phyloP scores from a whole-genome alignment of 2,888 invertebrate species.

The Colletes collaris region DNA sequence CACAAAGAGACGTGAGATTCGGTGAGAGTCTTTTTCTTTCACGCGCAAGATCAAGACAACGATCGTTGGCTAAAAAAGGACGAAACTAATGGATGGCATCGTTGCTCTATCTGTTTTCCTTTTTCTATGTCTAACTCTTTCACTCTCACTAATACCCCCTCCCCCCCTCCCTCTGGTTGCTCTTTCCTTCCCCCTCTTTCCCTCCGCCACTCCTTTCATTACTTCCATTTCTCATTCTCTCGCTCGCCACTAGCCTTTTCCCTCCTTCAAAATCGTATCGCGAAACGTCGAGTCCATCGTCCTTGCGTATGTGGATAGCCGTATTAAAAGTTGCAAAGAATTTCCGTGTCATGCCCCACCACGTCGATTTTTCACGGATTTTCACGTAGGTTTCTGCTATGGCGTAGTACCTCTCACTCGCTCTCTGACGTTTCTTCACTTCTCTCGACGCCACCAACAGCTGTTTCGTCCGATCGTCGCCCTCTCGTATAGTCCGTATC shows the following conservation, averaged over 20 bases:
- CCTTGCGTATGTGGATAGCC: constrained; percentile 63
- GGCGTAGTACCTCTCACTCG: constrained; percentile 67
- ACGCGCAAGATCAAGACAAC: constrained; percentile 59
- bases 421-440: constrained; percentile 70
- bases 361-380: constrained; percentile 60
- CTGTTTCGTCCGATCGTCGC: constrained; percentile 74
- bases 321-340: constrained; percentile 42
- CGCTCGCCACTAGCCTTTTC: constrained; percentile 51
- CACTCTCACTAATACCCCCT: constrained; percentile 4
- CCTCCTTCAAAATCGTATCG: constrained; percentile 56
- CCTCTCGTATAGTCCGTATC: constrained; percentile 64
- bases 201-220: constrained; percentile 57
- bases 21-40: constrained; percentile 53
- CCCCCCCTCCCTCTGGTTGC: constrained; percentile 21
- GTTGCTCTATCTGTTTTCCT: constrained; percentile 45
- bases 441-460: constrained; percentile 72
- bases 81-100: constrained; percentile 57
- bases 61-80: constrained; percentile 54
- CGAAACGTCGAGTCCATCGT: constrained; percentile 64
- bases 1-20: constrained; percentile 23
- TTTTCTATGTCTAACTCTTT: constrained; percentile 34
- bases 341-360: constrained; percentile 70
- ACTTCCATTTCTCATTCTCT: constrained; percentile 61
- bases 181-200: constrained; percentile 21
- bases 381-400: constrained; percentile 63